Evolutionary conservation across 2,888 invertebrate species (phyloP), one percentile per base, ranked within the genome.

Genomic region (Nemotelus pantherinus): DNA sequence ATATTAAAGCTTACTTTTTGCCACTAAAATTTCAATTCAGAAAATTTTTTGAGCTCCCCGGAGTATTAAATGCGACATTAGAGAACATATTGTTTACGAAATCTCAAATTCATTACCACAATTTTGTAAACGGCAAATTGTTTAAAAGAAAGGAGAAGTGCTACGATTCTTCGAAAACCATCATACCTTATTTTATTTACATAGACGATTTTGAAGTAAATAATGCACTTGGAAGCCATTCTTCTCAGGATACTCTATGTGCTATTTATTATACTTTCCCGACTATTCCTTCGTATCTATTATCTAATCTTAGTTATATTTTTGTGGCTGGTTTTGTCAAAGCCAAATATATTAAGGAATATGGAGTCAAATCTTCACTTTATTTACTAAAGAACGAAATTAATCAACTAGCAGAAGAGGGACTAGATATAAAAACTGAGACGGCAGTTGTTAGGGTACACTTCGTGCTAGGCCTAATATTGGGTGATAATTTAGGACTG

Each of bases 401-500:
- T 25, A 70, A 78, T 45, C 53, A 3, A 0, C 63, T 76, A 25
- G 78, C 58, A 39, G 45, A n/a, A n/a, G 39, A 58, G 41, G 75
- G 70, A 2, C 39, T 75, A 5, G 68, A 68, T 43, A 60, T 78
- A 3, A n/a, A 50, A 57, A 58, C 68, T 25, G 57, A 55, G 44
- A 53, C 60, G 9, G 25, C 25, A 43, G 57, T 41, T 25, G 53
- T 50, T 10, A 47, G 9, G 10, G 47, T 76, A 2, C 47, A 75
- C 70, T 65, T 75, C 44, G 39, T 78, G n/a, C 43, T 75, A 7
- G 72, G 75, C 5, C 47, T 70, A 3, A 55, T 78, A 48, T 39
- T 75, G 25, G 78, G 78, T 1, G 76, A 78, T 63, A 78, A 78
- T 68, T 70, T 78, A 7, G 68, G 75, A 3, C 10, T 78, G 39